Base-by-base conservation (phyloP, 2,797 vertebrate genomes). In the Phalanger gymnotis region DNA sequence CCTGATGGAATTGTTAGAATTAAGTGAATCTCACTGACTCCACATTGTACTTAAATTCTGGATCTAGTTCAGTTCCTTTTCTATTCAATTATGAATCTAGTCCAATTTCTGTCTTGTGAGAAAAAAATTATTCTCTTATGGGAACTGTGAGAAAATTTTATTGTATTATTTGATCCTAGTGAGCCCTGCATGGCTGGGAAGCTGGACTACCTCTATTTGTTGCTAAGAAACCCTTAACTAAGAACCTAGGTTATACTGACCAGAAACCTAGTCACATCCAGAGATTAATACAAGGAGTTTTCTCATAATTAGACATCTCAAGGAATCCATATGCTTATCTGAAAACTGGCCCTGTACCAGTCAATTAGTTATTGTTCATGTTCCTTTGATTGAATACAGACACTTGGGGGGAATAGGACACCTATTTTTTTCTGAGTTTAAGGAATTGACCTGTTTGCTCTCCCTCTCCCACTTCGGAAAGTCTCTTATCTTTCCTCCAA, bases 171-270 rank as follows among this genome's bases (percentile, higher is more conserved):
- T 73, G 34, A 73, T 6, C 4, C 4, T 73, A 40, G 14, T n/a
- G n/a, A n/a, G n/a, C 0, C 4, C 34, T 73, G 11, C 0, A n/a
- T 2, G 14, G 5, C n/a, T 73, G 6, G 5, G 34, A 19, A 73
- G 2, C 3, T 61, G 58, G 4, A 61, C 31, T 13, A 34, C 12
- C 16, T 19, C 13, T 66, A 66, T 16, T 34, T 66, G 14, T n/a
- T 66, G 34, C 61, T 66, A 31, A 66, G 34, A 73, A 30, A 19
- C 14, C 5, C 13, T 19, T 6, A 73, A 73, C 13, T 61, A 73
- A 73, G 34, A 34, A n/a, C 5, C 61, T n/a, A 66, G 61, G 1
- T 73, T 73, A n/a, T 19, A n/a, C n/a, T 73, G 66, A 73, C n/a
- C n/a, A 73, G 66, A 73, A 40, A 40, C 5, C 66, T 16, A 73